Evolutionary conservation across 2,113 vertebrate species (phyloP), one percentile per base, ranked within the genome.

Genomic region (Takifugu bimaculatus): DNA sequence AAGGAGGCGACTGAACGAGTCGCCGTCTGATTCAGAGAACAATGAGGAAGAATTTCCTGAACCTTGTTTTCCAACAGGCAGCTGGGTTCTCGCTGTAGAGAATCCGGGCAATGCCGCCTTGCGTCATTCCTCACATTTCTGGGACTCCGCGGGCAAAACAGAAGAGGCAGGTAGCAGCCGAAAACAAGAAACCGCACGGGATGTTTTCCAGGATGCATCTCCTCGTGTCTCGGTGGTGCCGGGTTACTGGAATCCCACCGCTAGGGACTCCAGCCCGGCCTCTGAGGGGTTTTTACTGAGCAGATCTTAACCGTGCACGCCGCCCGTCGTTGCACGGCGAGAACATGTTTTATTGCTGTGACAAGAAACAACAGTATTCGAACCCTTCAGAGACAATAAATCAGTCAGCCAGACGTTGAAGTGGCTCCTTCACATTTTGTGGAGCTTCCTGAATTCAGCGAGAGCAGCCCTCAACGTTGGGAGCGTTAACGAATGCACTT

Each of bases 181-280:
- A 54, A 68, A 60, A 54, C 25, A 50, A 54, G 54, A 63, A 50
- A 66, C 28, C 26, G 29, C 58, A 57, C 42, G 51, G 12, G 51
- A 57, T 58, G 26, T 35, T 77, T 57, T 32, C 26, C 59, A 50
- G 48, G 26, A 44, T 6, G 50, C 1, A 28, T 39, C 57, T 66
- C 71, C 58, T 50, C 0, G 50, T 64, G 82, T 49, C 54, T 63
- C 58, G 14, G 32, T 57, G 25, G 45, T 72, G 71, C 79, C 53
- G 50, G 63, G 74, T 60, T 78, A 80, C 72, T 3, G 27, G 0
- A 1, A 72, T 64, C 72, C 60, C 58, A 60, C 51, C 62, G 68
- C 65, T 68, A 68, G 53, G 65, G 69, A 75, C 75, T 66, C 15
- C 64, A 61, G 78, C n/a, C 47, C 57, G 5, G 51, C 65, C 77